A percentile compares a stretch with the other conserved stretches of the same genome.
These are phyloP conservation scores for Apoderus coryli DNA, from an alignment of 2,888 invertebrate genomes.

Conservation along the genomic window DNA sequence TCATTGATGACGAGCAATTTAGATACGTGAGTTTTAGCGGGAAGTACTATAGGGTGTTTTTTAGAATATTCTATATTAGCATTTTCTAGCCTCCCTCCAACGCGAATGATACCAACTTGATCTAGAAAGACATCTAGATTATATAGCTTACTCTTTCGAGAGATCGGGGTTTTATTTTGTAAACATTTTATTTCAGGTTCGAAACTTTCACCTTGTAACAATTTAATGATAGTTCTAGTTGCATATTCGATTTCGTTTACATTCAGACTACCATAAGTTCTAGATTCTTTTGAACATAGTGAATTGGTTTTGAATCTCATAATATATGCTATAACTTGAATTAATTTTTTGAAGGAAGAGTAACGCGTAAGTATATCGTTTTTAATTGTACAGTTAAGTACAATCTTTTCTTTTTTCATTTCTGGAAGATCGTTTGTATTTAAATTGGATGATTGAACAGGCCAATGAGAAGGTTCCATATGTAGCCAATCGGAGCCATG, in stretches of 20 bases:
- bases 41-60: constrained; percentile 14
- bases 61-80: constrained; percentile 8
- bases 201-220: constrained; percentile 10
- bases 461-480: background rate
- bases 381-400: background rate
- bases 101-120: constrained; percentile 11
- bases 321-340: constrained; percentile 3
- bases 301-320: constrained; percentile 4
- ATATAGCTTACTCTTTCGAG: constrained; percentile 8
- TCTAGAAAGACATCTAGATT: constrained; percentile 13
- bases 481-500: constrained; percentile 3
- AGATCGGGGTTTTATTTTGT: constrained; percentile 4
- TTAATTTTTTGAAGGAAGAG: constrained; percentile 1
- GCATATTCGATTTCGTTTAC: constrained; percentile 4
- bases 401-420: background rate
- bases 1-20: constrained; percentile 12
- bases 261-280: background rate
- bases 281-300: constrained; percentile 1
- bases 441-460: background rate
- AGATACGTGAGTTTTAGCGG: constrained; percentile 12
- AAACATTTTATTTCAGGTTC: constrained; percentile 8
- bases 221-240: constrained; percentile 1
- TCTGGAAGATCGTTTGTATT: background rate
- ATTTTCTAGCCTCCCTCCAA: constrained; percentile 14
- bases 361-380: background rate